These are phyloP conservation scores for Microctonus aethiopoides DNA, from an alignment of 2,888 invertebrate species.

Conservation along the genomic window DNA sequence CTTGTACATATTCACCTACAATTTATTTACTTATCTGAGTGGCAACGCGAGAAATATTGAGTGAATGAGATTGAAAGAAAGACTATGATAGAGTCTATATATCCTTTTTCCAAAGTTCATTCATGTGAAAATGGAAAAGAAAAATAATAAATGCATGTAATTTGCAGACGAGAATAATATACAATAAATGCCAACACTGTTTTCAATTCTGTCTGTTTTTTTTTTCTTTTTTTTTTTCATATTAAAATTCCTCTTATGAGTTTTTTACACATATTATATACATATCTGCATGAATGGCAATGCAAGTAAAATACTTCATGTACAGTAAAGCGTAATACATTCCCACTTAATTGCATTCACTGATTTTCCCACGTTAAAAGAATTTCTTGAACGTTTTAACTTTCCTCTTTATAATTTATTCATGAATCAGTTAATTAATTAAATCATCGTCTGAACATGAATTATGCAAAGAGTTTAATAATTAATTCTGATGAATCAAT, in stretches of 20 bases:
- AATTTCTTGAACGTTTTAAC: not conserved
- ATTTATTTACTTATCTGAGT: constrained; percentile 58
- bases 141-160: constrained; percentile 50
- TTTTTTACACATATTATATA: not conserved
- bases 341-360: not conserved
- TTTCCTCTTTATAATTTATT: not conserved
- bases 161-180: constrained; percentile 55
- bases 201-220: constrained; percentile 49
- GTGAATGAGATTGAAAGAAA: constrained; percentile 34
- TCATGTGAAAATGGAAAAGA: constrained; percentile 42
- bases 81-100: constrained; percentile 31
- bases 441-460: not conserved
- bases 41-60: constrained; percentile 23
- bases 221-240: not conserved
- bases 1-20: constrained; percentile 62
- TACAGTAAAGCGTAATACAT: not conserved
- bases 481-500: not conserved
- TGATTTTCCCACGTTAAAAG: not conserved
- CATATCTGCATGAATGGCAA: not conserved
- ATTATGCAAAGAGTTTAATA: not conserved
- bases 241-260: not conserved
- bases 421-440: not conserved
- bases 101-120: constrained; percentile 43
- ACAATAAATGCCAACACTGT: constrained; percentile 62
- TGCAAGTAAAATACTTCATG: not conserved